Evolutionary conservation across 2,113 vertebrate species (phyloP), one percentile per base, ranked within the genome.

Genomic region (Zapus hudsonius): DNA sequence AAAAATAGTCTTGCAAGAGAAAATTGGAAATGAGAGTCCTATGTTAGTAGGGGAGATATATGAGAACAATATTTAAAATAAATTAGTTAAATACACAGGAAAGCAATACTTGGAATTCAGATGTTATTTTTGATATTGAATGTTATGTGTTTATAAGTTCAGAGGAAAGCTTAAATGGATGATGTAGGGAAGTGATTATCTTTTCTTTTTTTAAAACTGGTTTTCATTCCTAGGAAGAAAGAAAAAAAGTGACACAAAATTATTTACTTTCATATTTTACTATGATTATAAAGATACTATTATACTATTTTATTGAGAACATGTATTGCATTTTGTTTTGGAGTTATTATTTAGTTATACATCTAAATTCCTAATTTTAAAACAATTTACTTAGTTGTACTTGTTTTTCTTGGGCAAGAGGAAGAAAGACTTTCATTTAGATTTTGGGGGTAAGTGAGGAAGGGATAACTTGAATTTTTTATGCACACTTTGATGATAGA

Each of bases 51-150:
- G 66, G 31, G 80, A 38, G 64, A 73, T 92, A 83, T 87, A 84
- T 23, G 40, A 90, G 42, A 90, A 63, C 87, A 66, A 42, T 33
- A 8, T 69, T 93, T 33, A 89, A 95, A 93, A 74, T 86, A 7
- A 72, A 52, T 63, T 42, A 92, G 2, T n/a, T n/a, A 81, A 74
- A 61, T 52, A 76, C 16, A 73, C 84, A 94, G 6, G 6, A 38
- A 81, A 86, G 55, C 0, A 73, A 1, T 7, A 70, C 80, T 61
- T 7, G 85, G n/a, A 89, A 90, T 15, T 87, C 59, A 89, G 4
- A 96, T 93, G 15, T 85, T 82, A 44, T 84, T 89, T 94, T 57
- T 96, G 87, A 92, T 93, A 91, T 25, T 80, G 67, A 93, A 95
- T 85, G 15, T 82, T 96, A 91, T 92, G 84, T 95, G 94, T 66